These are phyloP conservation scores for Callipepla squamata DNA, from an alignment of 2,113 vertebrate genomes.

Conservation along the genomic window DNA sequence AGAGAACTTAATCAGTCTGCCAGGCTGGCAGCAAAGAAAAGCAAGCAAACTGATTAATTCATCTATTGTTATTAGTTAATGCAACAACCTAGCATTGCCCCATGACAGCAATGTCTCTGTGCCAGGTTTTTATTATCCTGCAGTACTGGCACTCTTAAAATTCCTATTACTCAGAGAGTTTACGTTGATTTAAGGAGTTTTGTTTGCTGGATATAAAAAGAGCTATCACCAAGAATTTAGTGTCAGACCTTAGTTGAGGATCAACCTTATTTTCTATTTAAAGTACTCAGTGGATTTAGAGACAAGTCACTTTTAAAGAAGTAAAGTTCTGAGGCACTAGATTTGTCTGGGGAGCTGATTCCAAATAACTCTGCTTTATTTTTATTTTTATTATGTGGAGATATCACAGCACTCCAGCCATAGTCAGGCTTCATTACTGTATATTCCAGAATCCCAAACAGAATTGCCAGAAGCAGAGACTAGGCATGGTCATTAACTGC, in stretches of 20 bases:
- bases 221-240: not conserved
- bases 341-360: not conserved
- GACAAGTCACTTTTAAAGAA: not conserved
- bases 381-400: not conserved
- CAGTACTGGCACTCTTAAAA: constrained; percentile 38
- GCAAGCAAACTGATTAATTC: constrained; percentile 46
- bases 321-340: not conserved
- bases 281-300: not conserved
- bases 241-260: not conserved
- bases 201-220: constrained; percentile 7
- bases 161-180: constrained; percentile 26
- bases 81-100: constrained; percentile 61
- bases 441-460: not conserved
- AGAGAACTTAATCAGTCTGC: constrained; percentile 53
- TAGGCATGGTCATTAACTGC: not conserved
- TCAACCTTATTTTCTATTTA: not conserved
- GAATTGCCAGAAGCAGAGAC: not conserved
- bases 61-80: constrained; percentile 64
- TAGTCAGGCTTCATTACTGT: not conserved
- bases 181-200: constrained; percentile 37
- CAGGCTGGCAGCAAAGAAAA: constrained; percentile 11
- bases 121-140: constrained; percentile 68
- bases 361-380: not conserved
- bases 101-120: constrained; percentile 21
- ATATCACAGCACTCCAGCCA: not conserved